Evolutionary conservation across 2,797 vertebrate genomes (phyloP).

Genomic region (Gallinago stenura): DNA sequence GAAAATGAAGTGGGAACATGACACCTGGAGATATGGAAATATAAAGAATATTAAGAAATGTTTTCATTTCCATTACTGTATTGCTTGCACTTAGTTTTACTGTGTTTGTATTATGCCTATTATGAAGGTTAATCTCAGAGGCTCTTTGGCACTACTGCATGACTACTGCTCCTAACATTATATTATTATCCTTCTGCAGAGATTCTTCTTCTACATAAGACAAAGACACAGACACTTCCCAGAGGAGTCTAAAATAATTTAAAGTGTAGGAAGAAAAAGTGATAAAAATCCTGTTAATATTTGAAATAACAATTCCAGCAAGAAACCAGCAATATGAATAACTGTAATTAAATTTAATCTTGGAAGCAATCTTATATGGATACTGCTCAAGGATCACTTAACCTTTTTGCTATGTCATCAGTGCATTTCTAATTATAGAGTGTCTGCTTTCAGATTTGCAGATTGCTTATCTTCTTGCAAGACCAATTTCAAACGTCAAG

Average conservation of each 20-base stretch:
- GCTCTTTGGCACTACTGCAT: neutral
- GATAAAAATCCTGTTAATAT: constrained; percentile 51
- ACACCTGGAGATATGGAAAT: neutral
- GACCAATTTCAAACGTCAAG: constrained; percentile 45
- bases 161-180: neutral
- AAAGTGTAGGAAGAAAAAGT: constrained; percentile 12
- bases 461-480: constrained; percentile 60
- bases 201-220: neutral
- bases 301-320: constrained; percentile 55
- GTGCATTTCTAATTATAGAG: constrained; percentile 66
- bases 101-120: neutral
- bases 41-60: neutral
- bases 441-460: constrained; percentile 53
- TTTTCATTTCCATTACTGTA: neutral
- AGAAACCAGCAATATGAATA: constrained; percentile 55
- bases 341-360: constrained; percentile 69
- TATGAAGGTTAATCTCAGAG: constrained; percentile 7
- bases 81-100: neutral
- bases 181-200: constrained; percentile 10
- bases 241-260: constrained; percentile 39
- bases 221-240: constrained; percentile 20
- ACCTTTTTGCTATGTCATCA: constrained; percentile 73
- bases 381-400: constrained; percentile 71
- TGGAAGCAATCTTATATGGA: constrained; percentile 64
- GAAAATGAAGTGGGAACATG: neutral